Base-by-base conservation (phyloP, 1,140 invertebrate genomes). In the Trichogramma pretiosum region DNA sequence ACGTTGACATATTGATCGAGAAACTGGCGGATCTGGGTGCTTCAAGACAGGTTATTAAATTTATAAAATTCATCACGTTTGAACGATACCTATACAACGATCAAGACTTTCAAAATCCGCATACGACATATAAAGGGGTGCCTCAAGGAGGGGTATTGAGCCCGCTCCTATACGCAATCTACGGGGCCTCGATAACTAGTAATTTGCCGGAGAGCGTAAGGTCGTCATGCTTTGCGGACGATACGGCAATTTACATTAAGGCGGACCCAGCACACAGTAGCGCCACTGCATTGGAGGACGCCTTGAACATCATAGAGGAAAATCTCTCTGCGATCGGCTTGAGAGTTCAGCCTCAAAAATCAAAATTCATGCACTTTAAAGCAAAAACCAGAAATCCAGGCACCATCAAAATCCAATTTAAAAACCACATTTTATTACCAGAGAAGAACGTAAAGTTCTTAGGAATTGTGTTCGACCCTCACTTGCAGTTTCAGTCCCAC, bases 391-490 rank as follows among this genome's bases (percentile, higher is more conserved):
- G 16, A 11, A 3, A 8, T 8, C 42, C 42, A 16, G 42, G 22
- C 1, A 22, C 22, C 24, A 26, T 17, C 5, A 17, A 34, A 22
- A 45, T 49, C 11, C 42, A 30, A 18, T 18, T 53, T 13, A 22
- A 38, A 3, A 35, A 35, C 13, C 14, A 21, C 16, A 21, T 14
- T 3, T 41, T 53, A 11, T 19, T 26, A 44, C 46, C 46, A 13
- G 19, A 18, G 21, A 16, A 11, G 30, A 14, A 3, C 2, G 43
- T 24, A 13, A 18, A 42, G 16, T 53, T 53, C 37, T 24, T 48
- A 1, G 51, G 46, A n/a, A 40, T 52, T 8, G 19, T 34, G 0
- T 48, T 52, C 21, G 46, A 52, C 28, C 41, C 42, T 18, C 38
- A 36, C 34, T 11, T 53, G 3, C 11, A 14, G 3, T 53, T 53